phyloP scores from a whole-genome alignment of 2,888 invertebrate species.

The Papilio elwesi region DNA sequence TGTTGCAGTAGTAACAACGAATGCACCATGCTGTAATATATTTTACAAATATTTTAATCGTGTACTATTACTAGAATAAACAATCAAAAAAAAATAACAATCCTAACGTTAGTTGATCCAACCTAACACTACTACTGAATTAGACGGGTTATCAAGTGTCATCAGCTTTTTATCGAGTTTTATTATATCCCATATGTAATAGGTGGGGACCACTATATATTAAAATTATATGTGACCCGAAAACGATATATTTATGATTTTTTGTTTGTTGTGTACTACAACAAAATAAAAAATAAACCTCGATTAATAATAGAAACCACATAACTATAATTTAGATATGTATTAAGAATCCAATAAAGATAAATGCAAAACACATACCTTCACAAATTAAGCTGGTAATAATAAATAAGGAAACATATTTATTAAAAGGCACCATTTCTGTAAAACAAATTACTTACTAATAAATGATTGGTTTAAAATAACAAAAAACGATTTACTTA shows the following conservation, averaged over 20 bases:
- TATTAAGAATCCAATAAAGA: not conserved
- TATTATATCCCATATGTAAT: not conserved
- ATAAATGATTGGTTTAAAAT: constrained; percentile 7
- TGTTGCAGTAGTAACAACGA: constrained; percentile 91
- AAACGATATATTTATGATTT: too few relatives aligned
- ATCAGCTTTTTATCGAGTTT: constrained; percentile 3
- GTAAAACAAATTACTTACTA: constrained; percentile 47
- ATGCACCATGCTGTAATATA: constrained; percentile 76
- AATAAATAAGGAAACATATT: constrained; percentile 48
- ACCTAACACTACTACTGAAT: too few relatives aligned
- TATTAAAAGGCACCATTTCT: constrained; percentile 55
- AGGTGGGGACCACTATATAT: too few relatives aligned
- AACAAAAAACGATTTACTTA: too few relatives aligned
- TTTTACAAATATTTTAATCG: constrained; percentile 19
- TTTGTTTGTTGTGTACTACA: not conserved
- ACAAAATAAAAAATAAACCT: not conserved
- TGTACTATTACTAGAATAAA: too few relatives aligned
- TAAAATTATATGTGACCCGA: too few relatives aligned
- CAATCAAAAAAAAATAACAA: not conserved
- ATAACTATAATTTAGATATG: not conserved
- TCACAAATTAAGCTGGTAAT: constrained; percentile 56
- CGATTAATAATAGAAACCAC: not conserved
- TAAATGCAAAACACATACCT: constrained; percentile 55
- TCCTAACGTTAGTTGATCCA: not conserved
- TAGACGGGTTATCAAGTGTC: not conserved